phyloP scores from a whole-genome alignment of 2,797 vertebrate species.

The Mallotus villosus region DNA sequence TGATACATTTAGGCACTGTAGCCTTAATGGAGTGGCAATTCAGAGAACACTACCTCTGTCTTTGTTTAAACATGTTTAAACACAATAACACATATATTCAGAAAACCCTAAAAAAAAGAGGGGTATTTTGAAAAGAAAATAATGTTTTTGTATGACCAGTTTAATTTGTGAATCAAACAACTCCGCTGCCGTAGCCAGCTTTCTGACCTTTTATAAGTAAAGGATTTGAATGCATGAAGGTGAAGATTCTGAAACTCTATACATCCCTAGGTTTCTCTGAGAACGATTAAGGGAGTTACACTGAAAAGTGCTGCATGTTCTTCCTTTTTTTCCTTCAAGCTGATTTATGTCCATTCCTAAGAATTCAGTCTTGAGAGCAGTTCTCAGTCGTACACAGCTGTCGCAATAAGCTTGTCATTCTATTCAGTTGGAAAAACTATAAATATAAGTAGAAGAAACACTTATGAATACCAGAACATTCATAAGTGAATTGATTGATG shows the following conservation, averaged over 20 bases:
- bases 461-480: too few species aligned
- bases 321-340: not conserved
- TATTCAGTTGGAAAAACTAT: not conserved
- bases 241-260: not conserved
- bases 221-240: too few species aligned
- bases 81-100: not conserved
- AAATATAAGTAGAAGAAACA: not conserved
- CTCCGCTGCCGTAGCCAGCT: not conserved
- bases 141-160: too few species aligned
- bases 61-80: not conserved
- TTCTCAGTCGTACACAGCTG: not conserved
- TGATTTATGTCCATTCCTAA: constrained; percentile 4
- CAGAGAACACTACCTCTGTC: not conserved
- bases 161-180: not conserved
- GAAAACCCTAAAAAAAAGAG: not conserved
- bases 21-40: not conserved
- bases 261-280: too few species aligned
- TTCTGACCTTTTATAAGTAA: too few species aligned
- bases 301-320: not conserved
- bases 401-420: not conserved
- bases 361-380: not conserved
- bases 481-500: not conserved
- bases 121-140: too few species aligned
- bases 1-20: too few species aligned
- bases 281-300: not conserved